Evolutionary conservation across 1,140 invertebrate species (phyloP), one percentile per base, ranked within the genome.

Genomic region (Drosophila sechellia): DNA sequence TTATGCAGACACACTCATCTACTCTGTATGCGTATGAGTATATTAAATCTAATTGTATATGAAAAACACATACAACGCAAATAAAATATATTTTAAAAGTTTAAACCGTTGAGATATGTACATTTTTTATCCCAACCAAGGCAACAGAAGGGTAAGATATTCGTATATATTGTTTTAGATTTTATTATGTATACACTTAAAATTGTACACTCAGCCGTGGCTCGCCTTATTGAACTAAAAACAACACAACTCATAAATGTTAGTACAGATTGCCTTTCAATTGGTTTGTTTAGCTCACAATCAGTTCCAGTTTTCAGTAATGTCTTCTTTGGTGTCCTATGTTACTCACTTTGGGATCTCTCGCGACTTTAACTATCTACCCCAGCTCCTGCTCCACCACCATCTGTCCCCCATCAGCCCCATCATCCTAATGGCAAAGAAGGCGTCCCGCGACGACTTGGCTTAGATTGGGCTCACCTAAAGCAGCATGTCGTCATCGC

Each of bases 81-180:
- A 86, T 83, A 86, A 81, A 87, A 83, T 90, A 90, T 90, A 90
- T 90, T 90, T 90, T 90, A 90, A 90, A 85, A 74, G 60, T 87
- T 60, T 69, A 58, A 42, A 8, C 11, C 13, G 1, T 22, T 22
- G 20, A 22, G 20, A 22, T 3, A 4, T 10, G 17, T 22, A 8
- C 4, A n/a, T 11, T 42, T 2, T 42, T 55, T 0, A 27, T 11
- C 5, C 8, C 12, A 12, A 11, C 2, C 5, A 10, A 17, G 6
- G 11, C 10, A 10, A 15, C 6, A 15, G 25, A 11, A 27, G 15
- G n/a, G 25, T 31, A 49, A 27, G 13, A 31, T 13, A 15, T 13
- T 31, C 6, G 13, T 10, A 48, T 10, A 43, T 12, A 46, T 43
- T 22, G 55, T 48, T 56, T 58, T 39, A 39, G 39, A 57, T 66